phyloP scores from a whole-genome alignment of 2,113 vertebrate species.

The Holacanthus passer region DNA sequence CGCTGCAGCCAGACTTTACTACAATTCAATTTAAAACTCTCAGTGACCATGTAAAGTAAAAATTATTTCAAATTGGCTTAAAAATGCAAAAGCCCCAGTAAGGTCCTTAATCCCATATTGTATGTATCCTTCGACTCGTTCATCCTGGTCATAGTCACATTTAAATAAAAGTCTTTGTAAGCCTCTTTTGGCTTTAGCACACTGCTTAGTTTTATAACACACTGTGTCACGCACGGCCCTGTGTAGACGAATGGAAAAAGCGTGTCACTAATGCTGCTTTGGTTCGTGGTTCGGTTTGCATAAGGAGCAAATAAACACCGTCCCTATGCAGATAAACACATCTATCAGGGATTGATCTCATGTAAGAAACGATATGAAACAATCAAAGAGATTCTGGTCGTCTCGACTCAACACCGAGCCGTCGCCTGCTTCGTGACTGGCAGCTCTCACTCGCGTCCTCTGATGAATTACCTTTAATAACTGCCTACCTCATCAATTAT shows the following conservation, averaged over 20 bases:
- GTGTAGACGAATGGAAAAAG: neutral
- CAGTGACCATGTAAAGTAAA: neutral
- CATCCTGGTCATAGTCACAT: neutral
- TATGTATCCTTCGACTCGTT: neutral
- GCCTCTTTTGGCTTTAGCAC: neutral
- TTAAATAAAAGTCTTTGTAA: neutral
- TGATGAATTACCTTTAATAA: slow-evolving; percentile 37
- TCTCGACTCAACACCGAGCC: neutral
- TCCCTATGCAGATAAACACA: neutral
- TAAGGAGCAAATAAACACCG: neutral
- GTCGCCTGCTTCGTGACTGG: neutral
- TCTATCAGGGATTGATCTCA: neutral
- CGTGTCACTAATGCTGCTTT: neutral
- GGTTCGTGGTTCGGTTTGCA: neutral
- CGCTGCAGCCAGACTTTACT: neutral
- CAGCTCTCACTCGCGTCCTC: neutral
- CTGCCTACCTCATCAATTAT: slow-evolving; percentile 28
- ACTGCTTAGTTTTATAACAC: neutral
- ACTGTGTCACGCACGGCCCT: neutral
- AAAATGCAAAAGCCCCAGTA: neutral
- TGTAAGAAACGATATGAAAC: neutral
- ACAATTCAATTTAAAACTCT: neutral
- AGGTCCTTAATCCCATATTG: neutral
- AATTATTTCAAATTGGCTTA: neutral
- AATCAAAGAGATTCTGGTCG: neutral